Evolutionary conservation across 2,888 invertebrate species (phyloP), one percentile per base, ranked within the genome.

Genomic region (Aradus depressus): DNA sequence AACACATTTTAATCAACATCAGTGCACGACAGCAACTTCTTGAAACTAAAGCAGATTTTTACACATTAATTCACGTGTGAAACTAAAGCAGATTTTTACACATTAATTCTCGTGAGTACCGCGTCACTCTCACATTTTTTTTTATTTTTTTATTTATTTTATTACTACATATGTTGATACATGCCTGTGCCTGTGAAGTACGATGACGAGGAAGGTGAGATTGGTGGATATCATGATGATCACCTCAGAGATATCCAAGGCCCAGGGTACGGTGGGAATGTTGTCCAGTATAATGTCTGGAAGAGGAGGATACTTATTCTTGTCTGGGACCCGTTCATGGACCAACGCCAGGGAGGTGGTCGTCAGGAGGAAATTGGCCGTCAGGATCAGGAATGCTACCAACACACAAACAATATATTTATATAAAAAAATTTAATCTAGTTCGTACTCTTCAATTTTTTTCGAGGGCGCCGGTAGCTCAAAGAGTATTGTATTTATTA

Each of bases 311-410:
- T 82, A 81, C 5, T 72, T 72, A 55, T 74, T 73, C 58, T 84
- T 72, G 70, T 87, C 84, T n/a, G 91, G 91, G 60, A 91, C 79
- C 59, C 84, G 76, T 67, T 92, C 90, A 71, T 92, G 91, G 54
- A 89, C 84, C 66, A 87, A 70, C 60, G 89, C 84, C 63, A 91
- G 75, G 50, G 87, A 84, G 64, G 80, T 71, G 53, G 80, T 75
- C 55, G 80, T 79, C 60, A 79, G 63, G 60, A 80, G 68, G 64
- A 80, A 79, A 67, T 76, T 79, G 60, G 75, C 70, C 61, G 72
- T 68, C 68, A 80, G 71, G 61, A 80, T 72, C 54, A 80, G 64
- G 63, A 77, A 76, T 61, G 78, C 77, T 77, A 70, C 35, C 72
- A 72, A 43, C 58, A 52, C 50, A 52, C 19, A 45, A 21, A 8